These are phyloP conservation scores for Tetramorium simillimum DNA, from an alignment of 1,140 invertebrate species.

Conservation along the genomic window DNA sequence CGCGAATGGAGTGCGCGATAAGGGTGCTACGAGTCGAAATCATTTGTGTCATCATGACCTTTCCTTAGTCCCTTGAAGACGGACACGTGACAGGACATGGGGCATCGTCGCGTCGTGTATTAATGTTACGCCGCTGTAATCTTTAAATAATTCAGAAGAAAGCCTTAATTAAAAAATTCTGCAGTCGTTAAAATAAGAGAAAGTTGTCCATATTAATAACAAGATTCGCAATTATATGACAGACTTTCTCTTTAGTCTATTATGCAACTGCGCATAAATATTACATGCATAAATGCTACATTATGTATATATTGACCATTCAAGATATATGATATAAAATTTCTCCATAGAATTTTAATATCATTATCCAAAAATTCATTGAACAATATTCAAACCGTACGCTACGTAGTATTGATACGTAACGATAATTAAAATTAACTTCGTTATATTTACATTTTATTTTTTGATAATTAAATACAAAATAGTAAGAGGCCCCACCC, in stretches of 20 bases:
- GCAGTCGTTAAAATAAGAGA: not conserved
- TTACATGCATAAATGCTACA: not conserved
- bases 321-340: not conserved
- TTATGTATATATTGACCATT: not conserved
- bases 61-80: not conserved
- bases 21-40: not conserved
- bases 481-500: too few relatives aligned
- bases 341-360: not conserved
- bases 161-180: not conserved
- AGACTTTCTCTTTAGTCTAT: not conserved
- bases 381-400: not conserved
- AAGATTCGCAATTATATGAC: conserved; percentile 14
- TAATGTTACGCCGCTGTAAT: not conserved
- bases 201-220: not conserved
- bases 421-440: not conserved
- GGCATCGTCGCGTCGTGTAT: too few relatives aligned
- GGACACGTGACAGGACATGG: not conserved
- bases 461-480: not conserved
- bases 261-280: not conserved
- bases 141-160: not conserved
- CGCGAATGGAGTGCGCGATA: not conserved
- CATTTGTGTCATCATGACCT: not conserved
- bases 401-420: not conserved
- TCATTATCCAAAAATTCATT: not conserved
- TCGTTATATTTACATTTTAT: not conserved